These are phyloP conservation scores for Clytia hemisphaerica DNA, from an alignment of 30 jellyfish, hydroid and myxozoan genomes.

Conservation along the genomic window DNA sequence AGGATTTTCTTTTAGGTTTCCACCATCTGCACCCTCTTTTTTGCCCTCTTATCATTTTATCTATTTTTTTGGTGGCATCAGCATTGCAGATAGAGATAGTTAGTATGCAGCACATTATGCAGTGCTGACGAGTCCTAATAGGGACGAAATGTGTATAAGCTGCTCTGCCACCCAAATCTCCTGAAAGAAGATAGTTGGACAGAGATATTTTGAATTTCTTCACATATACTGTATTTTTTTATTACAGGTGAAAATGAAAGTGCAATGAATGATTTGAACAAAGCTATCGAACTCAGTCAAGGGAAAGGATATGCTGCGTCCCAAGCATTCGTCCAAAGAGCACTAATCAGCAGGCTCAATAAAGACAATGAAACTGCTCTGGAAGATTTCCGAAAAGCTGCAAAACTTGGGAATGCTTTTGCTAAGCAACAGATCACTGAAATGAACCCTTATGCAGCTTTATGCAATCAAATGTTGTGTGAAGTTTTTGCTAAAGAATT, in stretches of 20 bases:
- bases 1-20: too few relatives aligned
- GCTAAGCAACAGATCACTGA: constrained; percentile 61
- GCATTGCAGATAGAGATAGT: too few relatives aligned
- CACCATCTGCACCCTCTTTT: too few relatives aligned
- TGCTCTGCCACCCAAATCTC: too few relatives aligned
- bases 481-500: constrained; percentile 53
- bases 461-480: constrained; percentile 84
- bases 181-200: too few relatives aligned
- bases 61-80: too few relatives aligned
- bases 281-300: constrained; percentile 59
- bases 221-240: too few relatives aligned
- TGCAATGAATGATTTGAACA: constrained; percentile 54
- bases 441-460: constrained; percentile 90
- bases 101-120: too few relatives aligned
- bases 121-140: too few relatives aligned
- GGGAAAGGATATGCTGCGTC: constrained; percentile 79
- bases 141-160: too few relatives aligned
- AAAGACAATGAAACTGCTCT: constrained; percentile 61
- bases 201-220: too few relatives aligned
- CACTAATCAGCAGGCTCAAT: constrained; percentile 40
- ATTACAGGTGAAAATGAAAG: constrained; percentile 60
- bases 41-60: too few relatives aligned
- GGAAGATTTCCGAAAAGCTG: constrained; percentile 69
- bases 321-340: constrained; percentile 88
- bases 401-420: constrained; percentile 59